Conservation (phyloP, 2,113 vertebrate genomes). For the Amia ocellicauda region DNA sequence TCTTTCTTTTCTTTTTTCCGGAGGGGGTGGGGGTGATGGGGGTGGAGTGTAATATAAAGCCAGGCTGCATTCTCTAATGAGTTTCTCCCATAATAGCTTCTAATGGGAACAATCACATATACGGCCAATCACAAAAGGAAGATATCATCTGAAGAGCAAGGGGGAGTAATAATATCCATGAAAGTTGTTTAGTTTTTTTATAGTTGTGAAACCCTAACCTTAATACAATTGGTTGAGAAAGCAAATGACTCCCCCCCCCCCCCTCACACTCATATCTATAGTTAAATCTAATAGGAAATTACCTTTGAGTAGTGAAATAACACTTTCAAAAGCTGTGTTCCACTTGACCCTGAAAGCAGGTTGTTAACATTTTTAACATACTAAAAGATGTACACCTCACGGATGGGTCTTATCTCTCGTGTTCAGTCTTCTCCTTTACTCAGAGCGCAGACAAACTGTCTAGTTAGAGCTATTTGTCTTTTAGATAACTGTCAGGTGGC, state of each 20-base stretch:
- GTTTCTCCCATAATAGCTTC: background rate
- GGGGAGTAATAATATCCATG: too few relatives aligned
- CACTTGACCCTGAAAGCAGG: background rate
- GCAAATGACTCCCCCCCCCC: too few relatives aligned
- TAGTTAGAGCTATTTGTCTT: conserved; percentile 3
- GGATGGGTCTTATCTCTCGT: background rate
- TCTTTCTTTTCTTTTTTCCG: too few relatives aligned
- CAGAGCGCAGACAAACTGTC: conserved; percentile 6
- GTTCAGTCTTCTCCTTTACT: background rate
- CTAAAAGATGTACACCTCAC: background rate
- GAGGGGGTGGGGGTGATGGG: too few relatives aligned
- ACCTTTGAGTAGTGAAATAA: too few relatives aligned
- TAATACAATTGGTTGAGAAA: too few relatives aligned
- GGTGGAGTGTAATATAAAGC: background rate
- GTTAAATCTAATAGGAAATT: background rate
- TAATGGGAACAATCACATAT: background rate
- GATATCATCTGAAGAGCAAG: background rate
- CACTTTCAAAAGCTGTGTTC: background rate
- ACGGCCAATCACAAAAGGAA: background rate
- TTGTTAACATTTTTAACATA: background rate
- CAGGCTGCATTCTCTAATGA: background rate
- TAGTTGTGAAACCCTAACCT: too few relatives aligned
- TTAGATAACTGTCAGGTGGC: background rate
- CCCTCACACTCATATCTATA: background rate
- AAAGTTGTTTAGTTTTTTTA: too few relatives aligned